Conservation (phyloP, 1,140 invertebrate genomes). For the Drosophila orena region DNA sequence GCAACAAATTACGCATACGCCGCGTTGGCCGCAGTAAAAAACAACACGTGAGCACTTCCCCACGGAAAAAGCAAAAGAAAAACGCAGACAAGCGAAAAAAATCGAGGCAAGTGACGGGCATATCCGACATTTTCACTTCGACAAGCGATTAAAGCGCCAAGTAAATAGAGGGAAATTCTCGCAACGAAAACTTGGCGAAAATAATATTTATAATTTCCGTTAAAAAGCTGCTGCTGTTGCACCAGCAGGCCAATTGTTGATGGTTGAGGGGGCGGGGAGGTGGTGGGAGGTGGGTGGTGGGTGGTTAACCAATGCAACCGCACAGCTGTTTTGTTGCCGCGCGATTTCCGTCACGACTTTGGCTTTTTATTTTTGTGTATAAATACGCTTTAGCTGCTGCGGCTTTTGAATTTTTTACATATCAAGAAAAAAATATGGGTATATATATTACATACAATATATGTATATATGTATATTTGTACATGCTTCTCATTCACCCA, state of each 20-base stretch:
- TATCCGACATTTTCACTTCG: constrained; percentile 64
- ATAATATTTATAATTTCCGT: constrained; percentile 75
- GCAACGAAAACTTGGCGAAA: constrained; percentile 35
- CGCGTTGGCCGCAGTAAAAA: constrained; percentile 37
- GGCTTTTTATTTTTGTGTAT: constrained; percentile 45
- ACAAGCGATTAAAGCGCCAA: constrained; percentile 52
- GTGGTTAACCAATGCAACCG: constrained; percentile 36
- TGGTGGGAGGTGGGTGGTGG: background rate
- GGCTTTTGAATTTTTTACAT: constrained; percentile 58
- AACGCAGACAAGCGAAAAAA: constrained; percentile 18
- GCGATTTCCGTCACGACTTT: constrained; percentile 76
- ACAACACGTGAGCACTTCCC: constrained; percentile 53
- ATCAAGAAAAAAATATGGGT: constrained; percentile 25
- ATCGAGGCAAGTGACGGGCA: constrained; percentile 64
- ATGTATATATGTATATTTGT: constrained; percentile 33
- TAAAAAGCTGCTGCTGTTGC: constrained; percentile 28
- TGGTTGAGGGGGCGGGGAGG: background rate
- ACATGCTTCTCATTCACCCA: constrained; percentile 79
- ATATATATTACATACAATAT: constrained; percentile 15
- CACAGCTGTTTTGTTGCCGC: constrained; percentile 69
- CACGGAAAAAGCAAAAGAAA: constrained; percentile 30
- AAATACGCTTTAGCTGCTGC: constrained; percentile 56
- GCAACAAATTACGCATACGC: constrained; percentile 59
- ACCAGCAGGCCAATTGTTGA: background rate
- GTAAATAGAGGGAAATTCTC: constrained; percentile 65